phyloP scores from a whole-genome alignment of 2,797 vertebrate species.

The Aselliscus stoliczkanus region DNA sequence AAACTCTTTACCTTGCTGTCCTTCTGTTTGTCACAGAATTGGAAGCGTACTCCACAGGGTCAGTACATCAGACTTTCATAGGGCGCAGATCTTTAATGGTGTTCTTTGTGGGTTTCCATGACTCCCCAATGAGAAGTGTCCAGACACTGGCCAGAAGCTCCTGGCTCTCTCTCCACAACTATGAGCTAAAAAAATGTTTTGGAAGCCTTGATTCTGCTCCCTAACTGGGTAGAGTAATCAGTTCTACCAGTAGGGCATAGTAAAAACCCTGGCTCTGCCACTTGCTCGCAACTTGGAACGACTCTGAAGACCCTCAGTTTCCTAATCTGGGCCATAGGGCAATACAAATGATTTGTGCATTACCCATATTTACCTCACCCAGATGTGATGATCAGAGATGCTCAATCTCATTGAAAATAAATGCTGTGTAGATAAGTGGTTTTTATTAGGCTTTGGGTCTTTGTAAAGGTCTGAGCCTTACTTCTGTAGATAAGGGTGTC shows the following conservation, averaged over 20 bases:
- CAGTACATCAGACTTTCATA: background rate
- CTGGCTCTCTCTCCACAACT: background rate
- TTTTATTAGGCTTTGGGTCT: background rate
- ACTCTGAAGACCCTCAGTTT: background rate
- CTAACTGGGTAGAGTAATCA: background rate
- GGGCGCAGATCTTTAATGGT: background rate
- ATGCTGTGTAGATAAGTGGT: background rate
- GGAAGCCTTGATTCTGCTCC: background rate
- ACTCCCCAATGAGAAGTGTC: background rate
- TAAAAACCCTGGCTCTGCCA: background rate
- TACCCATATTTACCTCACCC: background rate
- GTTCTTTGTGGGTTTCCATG: background rate
- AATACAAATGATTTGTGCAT: background rate
- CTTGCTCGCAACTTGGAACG: background rate
- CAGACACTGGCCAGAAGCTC: background rate
- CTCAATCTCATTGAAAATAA: background rate
- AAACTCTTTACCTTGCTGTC: background rate
- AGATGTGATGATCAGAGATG: background rate
- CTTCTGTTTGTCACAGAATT: background rate
- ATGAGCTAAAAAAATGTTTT: background rate
- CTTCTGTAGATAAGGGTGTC: background rate
- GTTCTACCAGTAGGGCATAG: background rate
- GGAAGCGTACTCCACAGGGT: background rate
- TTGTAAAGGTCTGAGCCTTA: background rate
- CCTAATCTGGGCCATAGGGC: background rate